Evolutionary conservation across 2,113 vertebrate species (phyloP), one percentile per base, ranked within the genome.

Genomic region (Phycodurus eques): DNA sequence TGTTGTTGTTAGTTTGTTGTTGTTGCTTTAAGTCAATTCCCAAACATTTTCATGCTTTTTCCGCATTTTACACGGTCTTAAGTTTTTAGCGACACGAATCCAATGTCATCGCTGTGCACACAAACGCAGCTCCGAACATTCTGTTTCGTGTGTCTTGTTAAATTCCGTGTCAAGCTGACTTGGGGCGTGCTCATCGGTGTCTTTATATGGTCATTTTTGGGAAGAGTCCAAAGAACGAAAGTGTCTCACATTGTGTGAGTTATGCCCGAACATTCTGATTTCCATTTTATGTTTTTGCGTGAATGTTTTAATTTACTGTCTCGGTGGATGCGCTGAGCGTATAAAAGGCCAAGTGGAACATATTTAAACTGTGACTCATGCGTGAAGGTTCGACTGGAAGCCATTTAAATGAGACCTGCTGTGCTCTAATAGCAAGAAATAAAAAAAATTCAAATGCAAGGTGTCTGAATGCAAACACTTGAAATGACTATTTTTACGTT

Each of bases 161-260:
- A 62, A 39, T 19, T 43, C 19, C 4, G 12, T 64, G 62, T 64
- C 62, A 64, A 44, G 62, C 39, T 43, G 62, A 64, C 62, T 43
- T 13, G 35, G 10, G 5, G 19, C 14, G 7, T 13, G 10, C 19
- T n/a, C 61, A 43, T 11, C 11, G 39, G 5, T 43, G 61, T 43
- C 61, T 63, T 63, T 64, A 22, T 64, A 64, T 19, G 61, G 35
- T 43, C 19, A 12, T 64, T 64, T 64, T 35, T 60, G 62, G 62
- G 62, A 43, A n/a, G 39, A 11, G 4, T 64, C 39, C 62, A 64
- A 44, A 20, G 39, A 42, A n/a, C 13, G 62, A 43, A 43, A 43
- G 20, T 43, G 62, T 61, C 14, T 61, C 59, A 33, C 12, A 61
- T 35, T 35, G 59, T 31, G 5, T 33, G 14, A 61, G 59, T 35